Conservation (phyloP, 30 jellyfish, hydroid and myxozoan genomes). For the Haliclystus octoradiatus region DNA sequence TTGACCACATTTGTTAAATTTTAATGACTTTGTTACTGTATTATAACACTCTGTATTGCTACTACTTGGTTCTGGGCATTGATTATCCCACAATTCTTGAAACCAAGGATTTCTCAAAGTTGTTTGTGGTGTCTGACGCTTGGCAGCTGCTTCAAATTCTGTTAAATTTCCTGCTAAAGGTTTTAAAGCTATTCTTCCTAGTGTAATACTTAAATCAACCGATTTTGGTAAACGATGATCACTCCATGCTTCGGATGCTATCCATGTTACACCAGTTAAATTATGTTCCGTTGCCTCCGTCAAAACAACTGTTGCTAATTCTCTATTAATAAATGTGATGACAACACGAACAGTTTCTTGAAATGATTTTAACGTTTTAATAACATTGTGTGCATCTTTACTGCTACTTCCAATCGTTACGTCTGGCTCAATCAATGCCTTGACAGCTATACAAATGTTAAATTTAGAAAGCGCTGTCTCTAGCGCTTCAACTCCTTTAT, state of each 20-base stretch:
- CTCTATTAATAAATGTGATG: conserved; percentile 80
- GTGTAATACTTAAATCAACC: conserved; percentile 48
- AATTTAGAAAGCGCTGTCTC: conserved; percentile 43
- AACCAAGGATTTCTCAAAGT: conserved; percentile 76
- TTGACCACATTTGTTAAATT: conserved; percentile 59
- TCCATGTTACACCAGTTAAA: conserved; percentile 73
- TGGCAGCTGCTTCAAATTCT: conserved; percentile 42
- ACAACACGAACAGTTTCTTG: conserved; percentile 54
- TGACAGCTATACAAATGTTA: conserved; percentile 66
- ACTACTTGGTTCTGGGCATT: too few species aligned
- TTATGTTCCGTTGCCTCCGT: conserved; percentile 54
- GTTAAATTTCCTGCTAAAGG: conserved; percentile 55
- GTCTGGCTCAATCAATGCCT: conserved; percentile 50
- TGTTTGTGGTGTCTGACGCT: conserved; percentile 37
- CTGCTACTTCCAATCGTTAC: neutral
- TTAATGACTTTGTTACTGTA: conserved; percentile 8
- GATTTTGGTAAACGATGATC: conserved; percentile 22
- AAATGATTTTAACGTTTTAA: conserved; percentile 12
- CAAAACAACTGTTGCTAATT: conserved; percentile 56
- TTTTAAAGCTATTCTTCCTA: conserved; percentile 73
- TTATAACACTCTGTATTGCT: conserved; percentile 22
- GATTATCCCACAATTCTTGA: conserved; percentile 50
- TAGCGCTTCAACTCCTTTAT: conserved; percentile 67
- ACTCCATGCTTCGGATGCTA: conserved; percentile 96
- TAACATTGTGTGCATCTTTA: conserved; percentile 4